Evolutionary conservation across 2,113 vertebrate species (phyloP), one percentile per base, ranked within the genome.

Genomic region (Abramis brama): DNA sequence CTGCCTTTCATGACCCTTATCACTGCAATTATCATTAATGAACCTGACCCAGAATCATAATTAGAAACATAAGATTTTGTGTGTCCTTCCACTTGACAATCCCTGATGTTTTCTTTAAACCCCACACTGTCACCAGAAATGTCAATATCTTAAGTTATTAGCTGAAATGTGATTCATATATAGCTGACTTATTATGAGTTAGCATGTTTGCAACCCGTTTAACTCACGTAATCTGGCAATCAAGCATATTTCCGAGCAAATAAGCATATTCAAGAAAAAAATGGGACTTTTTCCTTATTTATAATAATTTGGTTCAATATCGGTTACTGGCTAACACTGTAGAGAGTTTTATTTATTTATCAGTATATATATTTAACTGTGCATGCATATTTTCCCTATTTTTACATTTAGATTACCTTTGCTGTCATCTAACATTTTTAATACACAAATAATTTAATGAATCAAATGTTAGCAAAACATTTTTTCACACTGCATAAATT

Each of bases 21-120:
- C 77, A 75, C 36, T 59, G 79, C 47, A 83, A 74, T 83, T 76
- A 83, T 66, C 3, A 47, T 75, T 76, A 64, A 86, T 77, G n/a
- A 71, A n/a, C 50, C 30, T 8, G 36, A 68, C 43, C 68, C 36
- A 73, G 21, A 30, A 79, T 80, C 50, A 86, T 86, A 80, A 86
- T 71, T 59, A 71, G 59, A 79, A 79, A 12, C 21, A 68, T 52
- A 15, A 25, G 6, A 6, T n/a, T 57, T 57, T 62, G 45, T 55
- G 36, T 23, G 21, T 39, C 83, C 4, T 50, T 39, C 30, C 45
- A 36, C 60, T 39, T 25, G 73, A n/a, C 50, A n/a, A 7, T 36
- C 60, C 2, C 47, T 21, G 19, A 21, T 57, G 55, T 21, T 21
- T 57, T 57, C 19, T 57, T 2, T 21, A 57, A 57, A 6, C 19